A percentile compares a stretch with the other conserved stretches of the same genome.
Evolutionary conservation across 1,140 invertebrate species (phyloP).

Genomic region (Lordiphosa clarofinis): DNA sequence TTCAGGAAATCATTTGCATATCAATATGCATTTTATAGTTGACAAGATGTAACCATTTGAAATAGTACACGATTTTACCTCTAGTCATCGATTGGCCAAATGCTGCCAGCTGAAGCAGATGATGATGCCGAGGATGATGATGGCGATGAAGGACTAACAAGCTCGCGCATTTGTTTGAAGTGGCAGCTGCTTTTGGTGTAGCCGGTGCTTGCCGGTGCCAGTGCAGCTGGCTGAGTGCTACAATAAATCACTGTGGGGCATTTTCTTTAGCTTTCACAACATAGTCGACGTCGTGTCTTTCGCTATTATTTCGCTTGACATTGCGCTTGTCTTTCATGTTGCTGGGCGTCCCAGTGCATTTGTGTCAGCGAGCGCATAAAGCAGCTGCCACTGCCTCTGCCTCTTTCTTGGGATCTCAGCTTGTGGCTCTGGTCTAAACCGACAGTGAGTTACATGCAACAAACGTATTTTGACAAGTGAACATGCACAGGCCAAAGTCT

Average conservation of each 20-base stretch:
- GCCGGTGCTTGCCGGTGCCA: background rate
- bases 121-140: constrained; percentile 2
- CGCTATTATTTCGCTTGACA: constrained; percentile 70
- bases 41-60: too few species aligned
- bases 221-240: constrained; percentile 49
- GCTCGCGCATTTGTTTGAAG: constrained; percentile 25
- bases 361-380: constrained; percentile 65
- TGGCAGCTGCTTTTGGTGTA: constrained; percentile 18
- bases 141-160: constrained; percentile 29
- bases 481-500: constrained; percentile 50
- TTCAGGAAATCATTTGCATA: too few species aligned
- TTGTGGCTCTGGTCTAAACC: constrained; percentile 44
- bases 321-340: constrained; percentile 67
- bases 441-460: constrained; percentile 74
- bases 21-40: too few species aligned
- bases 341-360: constrained; percentile 59
- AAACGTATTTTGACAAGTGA: constrained; percentile 75
- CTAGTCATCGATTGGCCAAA: constrained; percentile 13
- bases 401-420: constrained; percentile 4
- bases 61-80: too few species aligned
- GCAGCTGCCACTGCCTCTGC: constrained; percentile 46
- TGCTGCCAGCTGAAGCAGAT: background rate
- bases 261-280: constrained; percentile 44
- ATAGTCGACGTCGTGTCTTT: constrained; percentile 46
- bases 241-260: constrained; percentile 70